phyloP scores from a whole-genome alignment of 37 sponge, comb jelly and placozoan genomes.

The Cliona cf. orientalis region DNA sequence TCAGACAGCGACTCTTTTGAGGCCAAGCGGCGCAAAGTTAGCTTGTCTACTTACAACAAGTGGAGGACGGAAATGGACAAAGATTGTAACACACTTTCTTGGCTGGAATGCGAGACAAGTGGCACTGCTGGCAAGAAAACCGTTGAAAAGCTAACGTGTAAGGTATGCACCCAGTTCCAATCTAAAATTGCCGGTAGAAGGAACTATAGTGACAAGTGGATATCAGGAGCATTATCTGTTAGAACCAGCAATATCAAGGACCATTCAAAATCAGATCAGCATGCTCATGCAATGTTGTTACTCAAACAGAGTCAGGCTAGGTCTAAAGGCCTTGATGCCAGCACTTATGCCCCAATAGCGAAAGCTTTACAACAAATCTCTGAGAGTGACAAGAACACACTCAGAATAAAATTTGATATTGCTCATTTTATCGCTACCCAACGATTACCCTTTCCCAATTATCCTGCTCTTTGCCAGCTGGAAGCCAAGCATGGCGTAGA shows the following conservation, averaged over 20 bases:
- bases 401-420: constrained; percentile 15
- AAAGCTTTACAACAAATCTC: neutral
- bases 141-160: neutral
- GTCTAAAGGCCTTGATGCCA: neutral
- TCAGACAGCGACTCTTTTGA: neutral
- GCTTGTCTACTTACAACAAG: neutral
- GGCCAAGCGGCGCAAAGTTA: neutral
- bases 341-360: constrained; percentile 3
- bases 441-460: constrained; percentile 1
- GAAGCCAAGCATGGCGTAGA: constrained; percentile 49
- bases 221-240: neutral
- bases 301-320: too few relatives aligned
- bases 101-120: too few relatives aligned
- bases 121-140: neutral
- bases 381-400: neutral
- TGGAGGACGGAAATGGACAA: neutral
- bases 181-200: neutral
- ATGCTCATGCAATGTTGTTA: neutral
- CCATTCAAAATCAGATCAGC: neutral
- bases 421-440: constrained; percentile 3
- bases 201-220: neutral
- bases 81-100: neutral
- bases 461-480: constrained; percentile 30
- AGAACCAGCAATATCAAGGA: neutral
- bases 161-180: neutral